phyloP scores from a whole-genome alignment of 2,797 vertebrate genomes.

The Brotula barbata region DNA sequence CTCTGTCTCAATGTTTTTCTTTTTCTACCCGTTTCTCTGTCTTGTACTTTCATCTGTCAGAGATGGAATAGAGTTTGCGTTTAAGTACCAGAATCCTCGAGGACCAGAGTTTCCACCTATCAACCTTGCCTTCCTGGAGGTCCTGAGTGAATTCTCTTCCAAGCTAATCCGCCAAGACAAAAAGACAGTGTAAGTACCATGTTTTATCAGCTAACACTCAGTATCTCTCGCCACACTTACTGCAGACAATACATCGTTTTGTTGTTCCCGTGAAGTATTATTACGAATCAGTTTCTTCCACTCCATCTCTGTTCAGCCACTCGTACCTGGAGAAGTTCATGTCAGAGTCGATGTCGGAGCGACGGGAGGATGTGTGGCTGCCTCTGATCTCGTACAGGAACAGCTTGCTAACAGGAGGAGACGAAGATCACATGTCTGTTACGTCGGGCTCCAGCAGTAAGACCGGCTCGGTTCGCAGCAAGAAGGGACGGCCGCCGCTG shows the following conservation, averaged over 20 bases:
- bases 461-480: conserved; percentile 92
- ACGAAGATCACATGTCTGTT: conserved; percentile 94
- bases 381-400: conserved; percentile 98
- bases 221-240: background rate
- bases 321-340: conserved; percentile 98
- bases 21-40: background rate
- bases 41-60: conserved; percentile 67
- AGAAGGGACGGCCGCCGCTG: conserved; percentile 92
- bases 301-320: conserved; percentile 78
- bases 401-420: conserved; percentile 93
- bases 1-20: background rate
- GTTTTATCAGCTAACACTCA: background rate
- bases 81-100: conserved; percentile 97
- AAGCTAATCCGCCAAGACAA: conserved; percentile 98
- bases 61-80: conserved; percentile 98
- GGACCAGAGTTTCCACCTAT: conserved; percentile 93
- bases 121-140: conserved; percentile 97
- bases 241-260: too few species aligned
- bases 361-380: conserved; percentile 97
- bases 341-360: conserved; percentile 97
- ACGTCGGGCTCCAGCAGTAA: conserved; percentile 95
- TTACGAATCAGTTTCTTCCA: background rate
- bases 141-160: conserved; percentile 97
- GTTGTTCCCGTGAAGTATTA: too few species aligned
- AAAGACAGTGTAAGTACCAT: conserved; percentile 95